Base-by-base conservation (phyloP, 2,888 invertebrate genomes). In the Andrena flavipes region DNA sequence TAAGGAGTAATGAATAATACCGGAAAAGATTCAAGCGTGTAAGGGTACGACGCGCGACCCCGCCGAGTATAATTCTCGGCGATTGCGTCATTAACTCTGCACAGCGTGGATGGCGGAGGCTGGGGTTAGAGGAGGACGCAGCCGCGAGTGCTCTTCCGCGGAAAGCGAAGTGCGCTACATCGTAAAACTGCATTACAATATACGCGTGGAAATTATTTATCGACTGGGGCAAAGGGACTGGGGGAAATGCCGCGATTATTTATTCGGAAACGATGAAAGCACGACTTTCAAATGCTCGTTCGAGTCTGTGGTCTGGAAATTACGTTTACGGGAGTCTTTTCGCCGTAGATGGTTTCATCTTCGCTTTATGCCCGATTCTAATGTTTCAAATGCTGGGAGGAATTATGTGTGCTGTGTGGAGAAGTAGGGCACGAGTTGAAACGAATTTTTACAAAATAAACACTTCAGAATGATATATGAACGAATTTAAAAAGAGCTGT, bases 1-100 rank as follows among this genome's bases (percentile, higher is more conserved):
- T 89, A 89, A 88, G 86, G 84, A 81, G 87, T 90, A 90, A 91
- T 86, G 90, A 91, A 90, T 90, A 90, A 91, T 89, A 89, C 90
- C 88, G 90, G 91, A 89, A 42, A 91, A 87, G 89, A 88, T 87
- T 89, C 80, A 82, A 89, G 87, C 87, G 87, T 89, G 88, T 86
- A 89, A 85, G 84, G 90, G 85, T 85, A 87, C 85, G 82, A 79
- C 86, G 85, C 87, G 84, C 87, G 87, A 90, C 83, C 87, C 76
- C 82, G 76, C 84, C 83, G 89, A 84, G 90, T 89, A 89, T 89
- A 90, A 91, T 91, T 90, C 91, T 88, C 85, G 80, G 68, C 81
- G 85, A 88, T 84, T 88, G 90, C 86, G 89, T 88, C 90, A 89
- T 91, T 89, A 91, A 90, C 87, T 90, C 76, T 69, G 73, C 67